Percentiles rank a stretch among this genome's conserved stretches.
Conservation (phyloP, 2,888 invertebrate species). For the Conchocele bisecta region DNA sequence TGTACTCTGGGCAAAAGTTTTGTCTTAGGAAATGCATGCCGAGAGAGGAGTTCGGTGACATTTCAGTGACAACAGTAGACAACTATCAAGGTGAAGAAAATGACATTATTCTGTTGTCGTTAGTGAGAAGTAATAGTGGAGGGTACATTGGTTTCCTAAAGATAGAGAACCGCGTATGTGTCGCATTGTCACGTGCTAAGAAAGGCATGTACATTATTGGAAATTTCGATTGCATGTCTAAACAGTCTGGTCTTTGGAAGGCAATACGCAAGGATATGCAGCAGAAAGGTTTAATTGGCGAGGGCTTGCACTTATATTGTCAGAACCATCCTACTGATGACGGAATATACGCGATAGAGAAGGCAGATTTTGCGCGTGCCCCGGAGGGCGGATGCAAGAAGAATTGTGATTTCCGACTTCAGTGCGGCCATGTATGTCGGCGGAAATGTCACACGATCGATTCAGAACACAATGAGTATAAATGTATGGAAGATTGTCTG, state of each 20-base stretch:
- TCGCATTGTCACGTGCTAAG: constrained; percentile 80
- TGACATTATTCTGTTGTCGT: constrained; percentile 80
- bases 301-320: constrained; percentile 63
- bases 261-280: constrained; percentile 56
- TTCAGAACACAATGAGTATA: constrained; percentile 14
- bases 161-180: constrained; percentile 79
- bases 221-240: constrained; percentile 67
- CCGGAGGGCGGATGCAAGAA: constrained; percentile 70
- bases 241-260: constrained; percentile 57
- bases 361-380: constrained; percentile 62
- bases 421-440: constrained; percentile 57
- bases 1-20: constrained; percentile 79
- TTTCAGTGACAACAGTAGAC: constrained; percentile 75
- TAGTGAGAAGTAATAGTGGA: constrained; percentile 77
- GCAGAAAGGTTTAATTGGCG: constrained; percentile 28
- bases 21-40: constrained; percentile 64
- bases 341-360: constrained; percentile 23
- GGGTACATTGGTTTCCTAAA: constrained; percentile 77
- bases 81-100: constrained; percentile 82
- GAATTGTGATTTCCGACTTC: constrained; percentile 59
- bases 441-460: constrained; percentile 30
- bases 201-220: constrained; percentile 80
- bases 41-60: constrained; percentile 59
- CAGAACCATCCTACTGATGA: constrained; percentile 69
- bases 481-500: constrained; percentile 18